A percentile compares a stretch with the other conserved stretches of the same genome.
phyloP scores from a whole-genome alignment of 2,797 vertebrate genomes.

The Acanthopagrus latus region DNA sequence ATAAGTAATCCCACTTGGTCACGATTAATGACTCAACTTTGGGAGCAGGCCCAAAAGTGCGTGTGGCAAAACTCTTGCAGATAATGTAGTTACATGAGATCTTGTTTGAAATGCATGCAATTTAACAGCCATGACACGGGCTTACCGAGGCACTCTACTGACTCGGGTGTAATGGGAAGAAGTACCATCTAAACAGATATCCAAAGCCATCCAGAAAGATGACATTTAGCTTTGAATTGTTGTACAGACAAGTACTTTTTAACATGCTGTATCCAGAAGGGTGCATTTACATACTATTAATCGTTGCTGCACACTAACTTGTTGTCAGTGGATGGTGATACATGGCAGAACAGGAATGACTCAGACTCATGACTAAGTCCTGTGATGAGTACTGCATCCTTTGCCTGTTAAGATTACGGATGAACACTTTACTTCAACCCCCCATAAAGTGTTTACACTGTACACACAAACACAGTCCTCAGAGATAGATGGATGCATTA shows the following conservation, averaged over 20 bases:
- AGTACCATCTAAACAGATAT: background rate
- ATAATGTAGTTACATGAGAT: conserved; percentile 33
- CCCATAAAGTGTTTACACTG: no score
- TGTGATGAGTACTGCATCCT: background rate
- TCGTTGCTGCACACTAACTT: background rate
- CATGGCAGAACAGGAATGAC: background rate
- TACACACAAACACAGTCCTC: no score
- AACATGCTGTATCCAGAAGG: background rate
- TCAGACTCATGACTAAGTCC: no score
- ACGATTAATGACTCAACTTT: conserved; percentile 64
- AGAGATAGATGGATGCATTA: no score
- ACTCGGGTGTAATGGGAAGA: background rate
- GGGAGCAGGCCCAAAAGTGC: conserved; percentile 12
- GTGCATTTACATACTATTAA: background rate
- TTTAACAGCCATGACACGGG: background rate
- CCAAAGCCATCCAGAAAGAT: background rate
- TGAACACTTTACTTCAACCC: background rate
- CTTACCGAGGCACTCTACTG: conserved; percentile 5
- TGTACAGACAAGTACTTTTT: background rate
- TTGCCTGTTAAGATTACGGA: background rate
- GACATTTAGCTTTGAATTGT: background rate
- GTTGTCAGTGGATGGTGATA: background rate
- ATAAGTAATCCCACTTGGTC: conserved; percentile 74
- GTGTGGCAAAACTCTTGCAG: conserved; percentile 16
- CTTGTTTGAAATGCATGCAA: conserved; percentile 12